Percentiles rank a stretch among this genome's conserved stretches.
Evolutionary conservation across 2,888 invertebrate species (phyloP).

Genomic region (Plagiodera versicolora): DNA sequence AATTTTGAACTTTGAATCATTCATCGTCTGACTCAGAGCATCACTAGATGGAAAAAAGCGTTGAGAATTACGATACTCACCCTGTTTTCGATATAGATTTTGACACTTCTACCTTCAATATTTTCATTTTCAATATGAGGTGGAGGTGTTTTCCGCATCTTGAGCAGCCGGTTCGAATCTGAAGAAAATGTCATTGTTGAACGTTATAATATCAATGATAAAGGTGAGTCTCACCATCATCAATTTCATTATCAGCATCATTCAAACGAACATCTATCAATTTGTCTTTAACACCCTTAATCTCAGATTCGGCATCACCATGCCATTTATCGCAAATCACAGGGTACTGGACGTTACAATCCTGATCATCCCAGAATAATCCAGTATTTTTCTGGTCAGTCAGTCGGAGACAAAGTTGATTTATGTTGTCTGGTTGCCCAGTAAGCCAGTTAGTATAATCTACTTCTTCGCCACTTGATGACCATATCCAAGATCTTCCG

Average conservation of each 20-base stretch:
- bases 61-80: too few relatives aligned
- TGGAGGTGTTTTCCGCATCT: background rate
- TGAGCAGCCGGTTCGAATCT: background rate
- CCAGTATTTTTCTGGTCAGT: conserved; percentile 4
- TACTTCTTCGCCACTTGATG: conserved; percentile 15
- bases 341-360: background rate
- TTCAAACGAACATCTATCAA: background rate
- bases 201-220: too few relatives aligned
- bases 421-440: conserved; percentile 10
- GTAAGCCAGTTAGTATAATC: conserved; percentile 20
- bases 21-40: too few relatives aligned
- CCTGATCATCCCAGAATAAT: conserved; percentile 14
- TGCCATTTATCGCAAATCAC: conserved; percentile 19
- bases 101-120: conserved; percentile 10
- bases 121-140: conserved; percentile 1
- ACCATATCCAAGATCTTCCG: conserved; percentile 17
- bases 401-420: conserved; percentile 13
- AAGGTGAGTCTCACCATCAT: background rate
- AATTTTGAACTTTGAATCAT: too few relatives aligned
- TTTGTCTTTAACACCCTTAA: background rate
- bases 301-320: background rate
- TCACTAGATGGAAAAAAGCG: too few relatives aligned
- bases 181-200: too few relatives aligned
- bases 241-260: background rate
- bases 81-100: conserved; percentile 1